Conservation (phyloP, 2,113 vertebrate species). For the Archilochus colubris region DNA sequence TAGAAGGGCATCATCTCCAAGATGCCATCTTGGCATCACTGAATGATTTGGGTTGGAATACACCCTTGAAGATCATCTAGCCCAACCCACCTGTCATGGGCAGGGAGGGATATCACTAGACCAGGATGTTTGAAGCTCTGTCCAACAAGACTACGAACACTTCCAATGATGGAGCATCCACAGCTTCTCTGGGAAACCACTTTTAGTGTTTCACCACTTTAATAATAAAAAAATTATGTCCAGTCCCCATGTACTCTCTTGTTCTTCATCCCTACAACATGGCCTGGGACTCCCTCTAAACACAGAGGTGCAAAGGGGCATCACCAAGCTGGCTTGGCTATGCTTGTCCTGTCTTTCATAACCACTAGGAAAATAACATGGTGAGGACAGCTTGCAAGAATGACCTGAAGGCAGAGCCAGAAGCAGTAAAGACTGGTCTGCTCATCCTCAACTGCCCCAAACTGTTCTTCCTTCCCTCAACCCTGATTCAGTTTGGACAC, state of each 20-base stretch:
- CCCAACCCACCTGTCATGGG: neutral
- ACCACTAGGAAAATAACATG: fast-evolving
- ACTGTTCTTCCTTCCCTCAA: neutral
- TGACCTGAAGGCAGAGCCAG: neutral
- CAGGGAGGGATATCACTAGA: neutral
- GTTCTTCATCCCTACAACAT: neutral
- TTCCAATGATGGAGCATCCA: neutral
- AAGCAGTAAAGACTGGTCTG: neutral
- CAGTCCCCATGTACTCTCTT: no score
- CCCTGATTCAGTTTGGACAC: no score
- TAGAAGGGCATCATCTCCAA: neutral
- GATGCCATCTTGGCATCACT: neutral
- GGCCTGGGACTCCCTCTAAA: neutral
- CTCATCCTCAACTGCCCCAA: neutral
- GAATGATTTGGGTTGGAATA: neutral
- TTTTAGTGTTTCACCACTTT: neutral
- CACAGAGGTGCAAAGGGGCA: neutral
- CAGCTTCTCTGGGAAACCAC: neutral
- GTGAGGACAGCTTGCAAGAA: neutral
- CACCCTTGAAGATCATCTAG: neutral
- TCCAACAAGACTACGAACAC: neutral
- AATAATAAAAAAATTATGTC: neutral
- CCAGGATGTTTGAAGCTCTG: neutral
- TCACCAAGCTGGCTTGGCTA: neutral
- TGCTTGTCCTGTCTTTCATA: neutral